Base-by-base conservation (phyloP, 2,113 vertebrate species). In the Heptranchias perlo region DNA sequence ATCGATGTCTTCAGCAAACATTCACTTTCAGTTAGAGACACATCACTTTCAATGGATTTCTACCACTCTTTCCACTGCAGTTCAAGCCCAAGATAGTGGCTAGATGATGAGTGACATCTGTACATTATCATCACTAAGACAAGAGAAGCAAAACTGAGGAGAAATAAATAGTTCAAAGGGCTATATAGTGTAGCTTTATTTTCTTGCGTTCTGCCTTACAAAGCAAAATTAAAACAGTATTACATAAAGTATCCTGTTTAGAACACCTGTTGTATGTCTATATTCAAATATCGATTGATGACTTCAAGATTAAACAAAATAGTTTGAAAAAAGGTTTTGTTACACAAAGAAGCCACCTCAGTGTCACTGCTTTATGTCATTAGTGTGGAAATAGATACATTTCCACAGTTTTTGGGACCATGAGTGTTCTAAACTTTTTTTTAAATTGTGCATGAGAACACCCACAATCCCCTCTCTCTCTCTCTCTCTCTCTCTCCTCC, bases 321-420 rank as follows among this genome's bases (percentile, higher is more conserved):
- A n/a, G 35, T 7, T 92, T n/a, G 58, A 62, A n/a, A 93, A 25
- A 16, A 25, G 35, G 16, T 39, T 64, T 92, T 62, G 64, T 93
- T 62, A 18, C 58, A 62, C 58, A 64, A 87, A 93, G 16, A 93
- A 93, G 39, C 58, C n/a, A 39, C n/a, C 18, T 62, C 54, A 35
- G 49, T 18, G 25, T 58, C 28, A 35, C 31, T 61, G 2, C 13
- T 54, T 18, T 39, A 18, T 10, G 28, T 76, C 8, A 31, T 76
- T 91, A 54, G 35, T 11, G 54, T 91, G 87, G 58, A 93, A 93
- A 21, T 35, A 2, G 11, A 64, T 23, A 2, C 23, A 23, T 93
- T 93, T 93, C n/a, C 89, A 61, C 84, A 89, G 49, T 39, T 93
- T 92, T 93, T 93, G 89, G 89, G 58, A 93, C 89, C 89, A 93